phyloP scores from a whole-genome alignment of 2,888 invertebrate species.

The Aspidapion aeneum region DNA sequence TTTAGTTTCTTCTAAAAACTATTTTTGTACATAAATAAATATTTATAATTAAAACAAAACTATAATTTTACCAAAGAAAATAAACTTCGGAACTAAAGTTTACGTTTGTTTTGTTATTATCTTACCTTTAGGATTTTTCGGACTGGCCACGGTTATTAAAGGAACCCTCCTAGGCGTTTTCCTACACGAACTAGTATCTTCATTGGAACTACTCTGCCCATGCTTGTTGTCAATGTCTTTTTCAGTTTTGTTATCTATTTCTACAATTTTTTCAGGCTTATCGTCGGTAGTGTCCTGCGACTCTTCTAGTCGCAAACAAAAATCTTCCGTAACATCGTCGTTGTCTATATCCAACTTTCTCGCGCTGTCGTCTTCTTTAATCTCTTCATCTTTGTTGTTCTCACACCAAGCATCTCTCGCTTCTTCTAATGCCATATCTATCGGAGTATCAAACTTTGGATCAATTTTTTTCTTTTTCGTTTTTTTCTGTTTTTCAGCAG shows the following conservation, averaged over 20 bases:
- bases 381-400: slow-evolving; percentile 14
- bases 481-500: slow-evolving; percentile 18
- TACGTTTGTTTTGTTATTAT: background rate
- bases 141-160: slow-evolving; percentile 75
- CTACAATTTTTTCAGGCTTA: slow-evolving; percentile 30
- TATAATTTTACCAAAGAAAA: too few relatives aligned
- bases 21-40: too few relatives aligned
- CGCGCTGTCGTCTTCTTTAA: slow-evolving; percentile 7
- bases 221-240: slow-evolving; percentile 4
- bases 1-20: too few relatives aligned
- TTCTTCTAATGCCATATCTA: slow-evolving; percentile 28
- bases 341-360: slow-evolving; percentile 11
- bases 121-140: slow-evolving; percentile 50
- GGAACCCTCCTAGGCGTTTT: slow-evolving; percentile 56
- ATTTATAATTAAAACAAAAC: too few relatives aligned
- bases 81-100: too few relatives aligned
- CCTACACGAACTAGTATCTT: slow-evolving; percentile 6
- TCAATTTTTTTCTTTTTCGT: slow-evolving; percentile 16
- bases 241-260: slow-evolving; percentile 3
- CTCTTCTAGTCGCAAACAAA: slow-evolving; percentile 34
- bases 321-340: slow-evolving; percentile 35
- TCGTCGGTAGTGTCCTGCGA: slow-evolving; percentile 19
- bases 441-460: slow-evolving; percentile 7
- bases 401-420: slow-evolving; percentile 35
- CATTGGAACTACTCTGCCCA: background rate